These are phyloP conservation scores for Hyposoter didymator DNA, from an alignment of 2,888 invertebrate species.

Conservation along the genomic window DNA sequence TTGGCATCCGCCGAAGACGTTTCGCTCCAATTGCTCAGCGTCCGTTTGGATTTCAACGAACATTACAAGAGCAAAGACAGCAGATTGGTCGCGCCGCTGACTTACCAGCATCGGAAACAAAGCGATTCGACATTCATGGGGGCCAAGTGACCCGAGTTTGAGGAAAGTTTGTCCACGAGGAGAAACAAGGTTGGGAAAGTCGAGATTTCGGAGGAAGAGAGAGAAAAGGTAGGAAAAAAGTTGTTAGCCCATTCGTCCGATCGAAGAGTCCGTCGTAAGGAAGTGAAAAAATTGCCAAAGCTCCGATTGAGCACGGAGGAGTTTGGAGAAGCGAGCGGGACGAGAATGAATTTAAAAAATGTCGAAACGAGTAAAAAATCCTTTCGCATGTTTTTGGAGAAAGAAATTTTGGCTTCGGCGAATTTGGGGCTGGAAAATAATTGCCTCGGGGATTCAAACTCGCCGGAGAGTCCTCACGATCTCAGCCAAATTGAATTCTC, in stretches of 20 bases:
- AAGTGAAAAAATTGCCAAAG: neutral
- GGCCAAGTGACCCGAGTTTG: constrained; percentile 77
- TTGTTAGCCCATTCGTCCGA: constrained; percentile 43
- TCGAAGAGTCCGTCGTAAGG: constrained; percentile 17
- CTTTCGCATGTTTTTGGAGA: constrained; percentile 72
- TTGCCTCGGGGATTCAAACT: constrained; percentile 53
- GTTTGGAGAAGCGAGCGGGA: constrained; percentile 22
- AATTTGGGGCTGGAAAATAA: constrained; percentile 66
- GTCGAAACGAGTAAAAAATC: constrained; percentile 71
- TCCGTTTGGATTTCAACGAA: constrained; percentile 97
- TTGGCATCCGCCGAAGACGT: constrained; percentile 93
- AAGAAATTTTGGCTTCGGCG: constrained; percentile 71
- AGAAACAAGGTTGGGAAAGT: neutral
- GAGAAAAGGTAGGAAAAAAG: constrained; percentile 23
- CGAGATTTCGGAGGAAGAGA: neutral
- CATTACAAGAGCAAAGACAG: constrained; percentile 94
- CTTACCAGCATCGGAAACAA: constrained; percentile 82
- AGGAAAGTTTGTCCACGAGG: neutral
- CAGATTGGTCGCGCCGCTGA: constrained; percentile 88
- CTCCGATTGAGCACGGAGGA: neutral
- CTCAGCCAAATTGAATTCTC: constrained; percentile 69
- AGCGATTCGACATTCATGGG: constrained; percentile 78
- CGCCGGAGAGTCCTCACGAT: constrained; percentile 68
- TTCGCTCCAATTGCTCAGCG: constrained; percentile 95
- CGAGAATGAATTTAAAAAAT: constrained; percentile 72